Evolutionary conservation across 2,888 invertebrate genomes (phyloP), one percentile per base, ranked within the genome.

Genomic region (Spicauda simplicius): DNA sequence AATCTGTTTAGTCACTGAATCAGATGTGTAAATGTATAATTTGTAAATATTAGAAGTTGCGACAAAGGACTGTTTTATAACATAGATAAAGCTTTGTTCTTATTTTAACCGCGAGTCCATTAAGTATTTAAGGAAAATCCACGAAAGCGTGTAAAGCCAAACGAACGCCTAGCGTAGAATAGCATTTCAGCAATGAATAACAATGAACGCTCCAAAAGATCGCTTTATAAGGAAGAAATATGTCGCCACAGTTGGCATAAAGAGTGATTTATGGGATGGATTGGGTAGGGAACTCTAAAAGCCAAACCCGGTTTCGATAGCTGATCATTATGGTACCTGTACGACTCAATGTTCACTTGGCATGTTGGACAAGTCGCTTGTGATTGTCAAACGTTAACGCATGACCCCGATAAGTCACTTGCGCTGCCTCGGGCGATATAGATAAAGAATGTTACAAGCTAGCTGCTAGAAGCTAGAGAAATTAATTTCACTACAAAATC

Each of bases 351-450:
- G 71, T 70, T 63, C 72, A 70, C 69, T 73, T 70, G 72, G 71
- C 71, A 84, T 86, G 83, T 84, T 81, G 84, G 82, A 76, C 71
- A 55, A 71, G 69, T 72, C 70, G 68, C 66, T 62, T 61, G 78
- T 79, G 76, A 80, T 81, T 83, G 80, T 85, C 87, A 86, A 87
- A 84, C 76, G 67, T 63, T 64, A 54, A 56, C 59, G 60, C 69
- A 71, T 65, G 66, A 65, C 57, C 58, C 55, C 62, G 25, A 41
- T 66, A 65, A 64, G 64, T 50, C 50, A 11, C 48, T 25, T 48
- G 59, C 20, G 19, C 45, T 11, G 3, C 48, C 33, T n/a, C 19
- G 4, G 11, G 48, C 63, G 63, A 63, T n/a, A n/a, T n/a, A 45
- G 45, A 0, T 45, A n/a, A 5, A 41, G 3, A 11, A 10, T 41